These are phyloP conservation scores for Hucho hucho DNA, from an alignment of 2,113 vertebrate genomes.

Conservation along the genomic window DNA sequence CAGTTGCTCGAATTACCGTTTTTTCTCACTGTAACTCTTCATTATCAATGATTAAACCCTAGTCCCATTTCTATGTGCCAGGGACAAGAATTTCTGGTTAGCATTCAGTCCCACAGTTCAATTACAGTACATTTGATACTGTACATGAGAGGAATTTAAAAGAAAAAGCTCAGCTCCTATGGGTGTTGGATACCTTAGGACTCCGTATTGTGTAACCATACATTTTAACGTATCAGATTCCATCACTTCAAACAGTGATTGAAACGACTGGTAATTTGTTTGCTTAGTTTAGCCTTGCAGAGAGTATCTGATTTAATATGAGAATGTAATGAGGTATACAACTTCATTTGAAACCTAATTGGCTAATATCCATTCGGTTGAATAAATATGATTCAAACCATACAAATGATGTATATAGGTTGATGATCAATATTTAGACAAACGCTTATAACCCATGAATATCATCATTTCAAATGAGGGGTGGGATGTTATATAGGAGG, in stretches of 20 bases:
- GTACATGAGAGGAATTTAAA: neutral
- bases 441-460: constrained; percentile 2
- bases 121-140: neutral
- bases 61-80: neutral
- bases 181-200: neutral
- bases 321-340: constrained; percentile 1
- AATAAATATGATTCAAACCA: constrained; percentile 5
- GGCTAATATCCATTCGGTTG: constrained; percentile 5
- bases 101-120: neutral
- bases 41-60: neutral
- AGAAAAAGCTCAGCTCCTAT: neutral
- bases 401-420: neutral
- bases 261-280: neutral
- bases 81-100: neutral
- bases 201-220: neutral
- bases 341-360: constrained; percentile 21
- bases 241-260: neutral
- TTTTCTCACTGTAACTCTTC: neutral
- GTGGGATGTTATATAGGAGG: neutral
- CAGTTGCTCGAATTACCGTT: neutral
- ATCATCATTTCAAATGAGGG: constrained; percentile 28
- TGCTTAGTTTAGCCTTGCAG: neutral
- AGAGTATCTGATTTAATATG: constrained; percentile 27
- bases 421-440: constrained; percentile 9
- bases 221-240: constrained; percentile 5